Evolutionary conservation across 2,888 invertebrate species (phyloP).

Genomic region (Aphrophora alni): DNA sequence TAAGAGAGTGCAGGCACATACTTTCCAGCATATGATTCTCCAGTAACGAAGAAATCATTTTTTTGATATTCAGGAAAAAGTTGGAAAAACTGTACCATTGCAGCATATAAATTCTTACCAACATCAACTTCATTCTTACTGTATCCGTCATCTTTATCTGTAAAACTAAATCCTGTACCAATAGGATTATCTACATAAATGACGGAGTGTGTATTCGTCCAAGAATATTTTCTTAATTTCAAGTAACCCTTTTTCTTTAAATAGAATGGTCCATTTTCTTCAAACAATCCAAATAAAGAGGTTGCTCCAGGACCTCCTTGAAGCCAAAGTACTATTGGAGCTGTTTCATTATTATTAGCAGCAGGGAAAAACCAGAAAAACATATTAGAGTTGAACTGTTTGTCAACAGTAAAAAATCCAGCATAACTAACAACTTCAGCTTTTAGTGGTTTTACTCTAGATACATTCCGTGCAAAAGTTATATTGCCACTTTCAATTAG

Average conservation of each 20-base stretch:
- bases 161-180: constrained; percentile 92
- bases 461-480: constrained; percentile 56
- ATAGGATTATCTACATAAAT: constrained; percentile 94
- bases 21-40: constrained; percentile 89
- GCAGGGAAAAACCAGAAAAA: constrained; percentile 63
- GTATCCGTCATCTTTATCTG: constrained; percentile 76
- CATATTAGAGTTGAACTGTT: constrained; percentile 60
- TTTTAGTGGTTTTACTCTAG: constrained; percentile 46
- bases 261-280: constrained; percentile 81
- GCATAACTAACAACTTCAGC: constrained; percentile 63
- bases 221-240: constrained; percentile 73
- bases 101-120: constrained; percentile 78
- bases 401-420: constrained; percentile 69
- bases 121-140: constrained; percentile 80
- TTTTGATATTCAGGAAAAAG: constrained; percentile 77
- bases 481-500: constrained; percentile 62
- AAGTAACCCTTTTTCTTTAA: constrained; percentile 57
- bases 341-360: constrained; percentile 58
- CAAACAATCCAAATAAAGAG: constrained; percentile 80
- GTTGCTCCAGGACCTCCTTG: constrained; percentile 87
- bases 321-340: constrained; percentile 78
- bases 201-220: constrained; percentile 79
- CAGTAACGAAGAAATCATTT: constrained; percentile 85
- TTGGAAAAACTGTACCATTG: constrained; percentile 80
- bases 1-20: constrained; percentile 79